A percentile compares a stretch with the other conserved stretches of the same genome.
Conservation (phyloP, 2,888 invertebrate genomes). For the Zhuqinia jingwanae region DNA sequence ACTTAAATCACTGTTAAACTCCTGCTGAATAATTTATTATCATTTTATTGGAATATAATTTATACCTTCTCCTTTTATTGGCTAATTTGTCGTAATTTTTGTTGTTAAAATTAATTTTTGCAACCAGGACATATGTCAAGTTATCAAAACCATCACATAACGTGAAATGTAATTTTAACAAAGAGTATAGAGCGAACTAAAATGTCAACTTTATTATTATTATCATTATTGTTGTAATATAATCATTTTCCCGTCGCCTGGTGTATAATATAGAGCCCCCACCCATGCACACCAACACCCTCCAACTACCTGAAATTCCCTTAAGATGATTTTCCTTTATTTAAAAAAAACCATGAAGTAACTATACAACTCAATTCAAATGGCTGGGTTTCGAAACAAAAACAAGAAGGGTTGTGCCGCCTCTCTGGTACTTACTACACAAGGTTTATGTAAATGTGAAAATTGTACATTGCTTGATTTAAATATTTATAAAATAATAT, state of each 20-base stretch:
- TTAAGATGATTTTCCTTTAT: not conserved
- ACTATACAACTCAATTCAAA: not conserved
- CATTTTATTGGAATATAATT: not conserved
- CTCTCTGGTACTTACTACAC: not conserved
- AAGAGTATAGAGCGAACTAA: not conserved
- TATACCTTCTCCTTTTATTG: not conserved
- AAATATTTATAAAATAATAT: not conserved
- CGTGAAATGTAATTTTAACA: not conserved
- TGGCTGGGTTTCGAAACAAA: not conserved
- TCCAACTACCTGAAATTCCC: not conserved
- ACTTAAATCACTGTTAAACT: not conserved
- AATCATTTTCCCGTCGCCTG: too few species aligned
- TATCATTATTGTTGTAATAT: too few species aligned
- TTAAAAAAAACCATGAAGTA: too few species aligned
- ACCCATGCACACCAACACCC: not conserved
- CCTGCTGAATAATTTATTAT: not conserved
- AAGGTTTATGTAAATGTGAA: not conserved
- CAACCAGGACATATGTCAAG: not conserved
- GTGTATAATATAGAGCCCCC: not conserved
- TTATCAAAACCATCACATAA: not conserved
- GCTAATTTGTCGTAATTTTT: not conserved
- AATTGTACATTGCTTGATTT: not conserved
- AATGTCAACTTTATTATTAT: constrained; percentile 3
- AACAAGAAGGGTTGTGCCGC: not conserved
- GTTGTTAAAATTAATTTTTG: not conserved